Percentiles rank a stretch among this genome's conserved stretches.
phyloP scores from a whole-genome alignment of 2,888 invertebrate genomes.

The Timema cristinae region DNA sequence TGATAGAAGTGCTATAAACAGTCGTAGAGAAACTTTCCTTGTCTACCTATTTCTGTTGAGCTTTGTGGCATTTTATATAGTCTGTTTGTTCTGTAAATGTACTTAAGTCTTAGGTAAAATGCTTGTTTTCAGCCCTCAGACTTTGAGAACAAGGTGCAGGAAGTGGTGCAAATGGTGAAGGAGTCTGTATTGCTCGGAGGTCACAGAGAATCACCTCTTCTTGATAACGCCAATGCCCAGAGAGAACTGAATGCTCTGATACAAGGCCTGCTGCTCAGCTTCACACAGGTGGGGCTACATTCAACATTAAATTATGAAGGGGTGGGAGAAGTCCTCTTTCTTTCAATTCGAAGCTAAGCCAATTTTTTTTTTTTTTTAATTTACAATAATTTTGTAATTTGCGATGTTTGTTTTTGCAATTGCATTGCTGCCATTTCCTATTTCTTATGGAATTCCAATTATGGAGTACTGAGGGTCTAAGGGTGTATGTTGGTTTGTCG shows the following conservation, averaged over 20 bases:
- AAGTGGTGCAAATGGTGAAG: constrained; percentile 56
- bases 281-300: constrained; percentile 38
- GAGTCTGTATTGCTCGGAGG: constrained; percentile 65
- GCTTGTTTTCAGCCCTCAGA: constrained; percentile 56
- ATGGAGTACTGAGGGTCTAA: too few relatives aligned
- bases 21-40: too few relatives aligned
- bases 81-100: too few relatives aligned
- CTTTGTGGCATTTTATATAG: too few relatives aligned
- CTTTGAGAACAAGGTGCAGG: constrained; percentile 68
- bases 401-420: neutral
- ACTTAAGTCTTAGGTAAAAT: neutral
- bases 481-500: too few relatives aligned
- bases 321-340: neutral
- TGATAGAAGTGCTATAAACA: too few relatives aligned
- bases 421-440: too few relatives aligned
- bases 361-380: neutral
- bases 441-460: too few relatives aligned
- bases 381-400: neutral
- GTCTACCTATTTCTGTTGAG: too few relatives aligned
- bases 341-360: too few relatives aligned
- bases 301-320: neutral
- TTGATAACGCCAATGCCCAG: constrained; percentile 52
- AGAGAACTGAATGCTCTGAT: constrained; percentile 49
- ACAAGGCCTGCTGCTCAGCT: constrained; percentile 55
- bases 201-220: constrained; percentile 57